Evolutionary conservation across 2,113 vertebrate genomes (phyloP).

Genomic region (Cacatua alba): DNA sequence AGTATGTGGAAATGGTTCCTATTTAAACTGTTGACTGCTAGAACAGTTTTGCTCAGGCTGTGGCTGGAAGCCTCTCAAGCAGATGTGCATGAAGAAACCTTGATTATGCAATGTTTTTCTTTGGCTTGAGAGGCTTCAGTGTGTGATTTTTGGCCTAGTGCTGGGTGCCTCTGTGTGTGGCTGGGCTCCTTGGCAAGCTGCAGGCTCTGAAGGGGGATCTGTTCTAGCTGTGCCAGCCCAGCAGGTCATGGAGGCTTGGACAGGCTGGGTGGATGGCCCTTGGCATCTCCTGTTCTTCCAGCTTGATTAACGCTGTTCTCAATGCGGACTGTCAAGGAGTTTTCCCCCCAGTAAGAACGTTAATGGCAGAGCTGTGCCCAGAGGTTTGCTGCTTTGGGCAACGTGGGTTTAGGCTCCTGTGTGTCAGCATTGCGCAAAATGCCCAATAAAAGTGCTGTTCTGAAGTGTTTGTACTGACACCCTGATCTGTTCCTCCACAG

Average conservation of each 20-base stretch:
- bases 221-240: fast-evolving
- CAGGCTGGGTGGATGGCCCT: neutral
- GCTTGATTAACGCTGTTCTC: fast-evolving
- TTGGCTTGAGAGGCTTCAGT: slow-evolving; percentile 9
- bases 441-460: slow-evolving; percentile 42
- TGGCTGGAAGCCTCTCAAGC: slow-evolving; percentile 31
- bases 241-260: neutral
- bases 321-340: neutral
- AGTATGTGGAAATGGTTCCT: neutral
- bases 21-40: neutral
- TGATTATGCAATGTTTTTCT: slow-evolving; percentile 8
- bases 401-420: neutral
- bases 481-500: neutral
- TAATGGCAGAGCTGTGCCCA: neutral
- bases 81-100: neutral
- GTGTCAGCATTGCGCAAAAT: slow-evolving; percentile 17
- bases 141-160: slow-evolving; percentile 12
- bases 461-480: neutral
- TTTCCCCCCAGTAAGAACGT: neutral
- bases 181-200: neutral
- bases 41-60: neutral
- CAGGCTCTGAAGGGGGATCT: neutral
- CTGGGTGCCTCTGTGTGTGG: neutral
- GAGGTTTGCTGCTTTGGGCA: neutral
- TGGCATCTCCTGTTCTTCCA: neutral